Base-by-base conservation (phyloP, 2,888 invertebrate species). In the Rhingia campestris region DNA sequence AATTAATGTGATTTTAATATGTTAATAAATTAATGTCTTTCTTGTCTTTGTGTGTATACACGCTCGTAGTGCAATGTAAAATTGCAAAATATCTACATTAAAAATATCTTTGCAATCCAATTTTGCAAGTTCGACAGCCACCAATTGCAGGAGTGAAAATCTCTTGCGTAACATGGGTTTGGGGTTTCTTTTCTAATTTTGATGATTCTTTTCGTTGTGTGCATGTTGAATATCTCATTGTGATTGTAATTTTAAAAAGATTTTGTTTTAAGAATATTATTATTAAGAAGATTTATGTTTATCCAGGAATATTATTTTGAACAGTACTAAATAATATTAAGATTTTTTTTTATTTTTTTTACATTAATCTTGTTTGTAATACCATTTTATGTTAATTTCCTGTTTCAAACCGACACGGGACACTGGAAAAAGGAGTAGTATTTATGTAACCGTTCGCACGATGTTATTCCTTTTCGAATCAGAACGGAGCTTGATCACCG, bases 1-100 rank as follows among this genome's bases (percentile, higher is more conserved):
- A 72, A 72, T 70, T 81, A 76, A 81, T 81, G 64, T 47, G 77
- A 66, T 81, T 72, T 76, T 76, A 81, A 77, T 76, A 72, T 76
- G 72, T 67, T 76, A 70, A 81, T 76, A 63, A 67, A 81, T 81
- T 77, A 76, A 72, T 76, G 66, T 66, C 76, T 61, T 47, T 70
- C 30, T 32, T n/a, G 22, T 59, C 54, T 45, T 53, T 41, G 47
- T 64, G 56, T 80, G 59, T 74, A 51, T 43, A 35, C 61, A 66
- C 53, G 33, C 58, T 54, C 22, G 35, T n/a, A 76, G 54, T n/a
- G 64, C n/a, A 76, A 72, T 39, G 51, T 58, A 30, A 41, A 72
- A 72, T 76, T 81, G 72, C 81, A 76, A 76, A 66, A 76, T 10
- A 54, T 47, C 54, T 49, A 58, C 49, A 35, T 47, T 77, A 72